A percentile compares a stretch with the other conserved stretches of the same genome.
phyloP scores from a whole-genome alignment of 2,113 vertebrate species.

The Catharus fuscescens region DNA sequence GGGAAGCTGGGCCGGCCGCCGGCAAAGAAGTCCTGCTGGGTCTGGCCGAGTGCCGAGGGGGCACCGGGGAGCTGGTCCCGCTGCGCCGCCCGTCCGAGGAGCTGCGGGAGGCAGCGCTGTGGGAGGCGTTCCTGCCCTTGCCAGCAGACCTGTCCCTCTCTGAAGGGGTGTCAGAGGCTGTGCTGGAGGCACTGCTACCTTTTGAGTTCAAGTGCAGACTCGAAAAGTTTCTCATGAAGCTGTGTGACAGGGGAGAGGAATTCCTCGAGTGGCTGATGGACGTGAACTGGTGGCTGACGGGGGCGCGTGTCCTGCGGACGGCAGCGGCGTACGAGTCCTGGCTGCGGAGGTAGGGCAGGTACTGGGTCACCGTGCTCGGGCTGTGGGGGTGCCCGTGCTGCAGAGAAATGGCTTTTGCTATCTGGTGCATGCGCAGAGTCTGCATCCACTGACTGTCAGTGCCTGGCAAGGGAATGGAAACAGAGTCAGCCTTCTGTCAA shows the following conservation, averaged over 20 bases:
- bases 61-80: constrained; percentile 26
- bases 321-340: constrained; percentile 91
- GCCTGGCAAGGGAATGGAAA: constrained; percentile 61
- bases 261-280: constrained; percentile 84
- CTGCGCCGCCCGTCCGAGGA: constrained; percentile 61
- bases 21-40: constrained; percentile 35
- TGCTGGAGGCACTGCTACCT: constrained; percentile 92
- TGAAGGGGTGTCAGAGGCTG: constrained; percentile 82
- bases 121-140: constrained; percentile 52
- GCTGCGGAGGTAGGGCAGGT: constrained; percentile 81
- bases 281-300: constrained; percentile 64
- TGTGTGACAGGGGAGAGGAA: constrained; percentile 83
- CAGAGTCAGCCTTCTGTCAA: not conserved
- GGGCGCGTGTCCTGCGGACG: constrained; percentile 76
- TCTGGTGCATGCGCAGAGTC: constrained; percentile 80
- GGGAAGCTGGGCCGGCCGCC: not conserved
- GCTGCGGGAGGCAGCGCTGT: constrained; percentile 67
- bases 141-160: constrained; percentile 81
- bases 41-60: constrained; percentile 37
- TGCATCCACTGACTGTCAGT: constrained; percentile 85
- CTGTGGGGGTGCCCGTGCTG: constrained; percentile 79
- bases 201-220: constrained; percentile 88
- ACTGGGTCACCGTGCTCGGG: constrained; percentile 78
- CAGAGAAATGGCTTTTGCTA: constrained; percentile 72
- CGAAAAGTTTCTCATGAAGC: constrained; percentile 82